A percentile compares a stretch with the other conserved stretches of the same genome.
These are phyloP conservation scores for Lateolabrax maculatus DNA, from an alignment of 2,797 vertebrate species.

Conservation along the genomic window DNA sequence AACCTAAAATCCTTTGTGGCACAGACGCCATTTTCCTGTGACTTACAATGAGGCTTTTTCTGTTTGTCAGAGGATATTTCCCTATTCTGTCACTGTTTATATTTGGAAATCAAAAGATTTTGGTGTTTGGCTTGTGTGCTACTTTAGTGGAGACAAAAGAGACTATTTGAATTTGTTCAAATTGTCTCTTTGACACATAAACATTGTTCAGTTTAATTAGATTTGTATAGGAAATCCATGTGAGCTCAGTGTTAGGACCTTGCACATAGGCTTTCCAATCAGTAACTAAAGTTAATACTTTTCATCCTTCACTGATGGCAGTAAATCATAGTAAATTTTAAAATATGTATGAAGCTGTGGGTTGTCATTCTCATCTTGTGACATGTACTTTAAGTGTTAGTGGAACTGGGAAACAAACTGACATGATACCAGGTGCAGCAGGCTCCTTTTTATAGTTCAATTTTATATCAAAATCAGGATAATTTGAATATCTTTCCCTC, in stretches of 20 bases:
- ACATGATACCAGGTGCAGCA: slow-evolving; percentile 21
- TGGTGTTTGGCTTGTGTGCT: slow-evolving; percentile 15
- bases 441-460: slow-evolving; percentile 22
- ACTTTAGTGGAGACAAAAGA: slow-evolving; percentile 14
- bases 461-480: slow-evolving; percentile 29
- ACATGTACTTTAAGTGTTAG: not conserved
- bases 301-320: slow-evolving; percentile 31
- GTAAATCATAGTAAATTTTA: slow-evolving; percentile 36
- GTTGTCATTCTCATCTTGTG: slow-evolving; percentile 26
- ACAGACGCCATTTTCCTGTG: slow-evolving; percentile 32
- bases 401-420: slow-evolving; percentile 29
- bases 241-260: slow-evolving; percentile 43
- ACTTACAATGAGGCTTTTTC: slow-evolving; percentile 13
- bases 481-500: slow-evolving; percentile 24
- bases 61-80: slow-evolving; percentile 24
- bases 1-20: slow-evolving; percentile 41
- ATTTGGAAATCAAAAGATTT: slow-evolving; percentile 35
- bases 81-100: slow-evolving; percentile 24
- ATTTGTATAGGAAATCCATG: slow-evolving; percentile 53
- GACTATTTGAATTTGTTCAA: slow-evolving; percentile 38
- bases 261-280: slow-evolving; percentile 37
- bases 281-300: slow-evolving; percentile 54
- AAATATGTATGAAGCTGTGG: slow-evolving; percentile 30
- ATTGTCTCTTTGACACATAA: slow-evolving; percentile 40
- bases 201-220: slow-evolving; percentile 28